A percentile compares a stretch with the other conserved stretches of the same genome.
phyloP scores from a whole-genome alignment of 2,888 invertebrate genomes.

The Xylocampa areola region DNA sequence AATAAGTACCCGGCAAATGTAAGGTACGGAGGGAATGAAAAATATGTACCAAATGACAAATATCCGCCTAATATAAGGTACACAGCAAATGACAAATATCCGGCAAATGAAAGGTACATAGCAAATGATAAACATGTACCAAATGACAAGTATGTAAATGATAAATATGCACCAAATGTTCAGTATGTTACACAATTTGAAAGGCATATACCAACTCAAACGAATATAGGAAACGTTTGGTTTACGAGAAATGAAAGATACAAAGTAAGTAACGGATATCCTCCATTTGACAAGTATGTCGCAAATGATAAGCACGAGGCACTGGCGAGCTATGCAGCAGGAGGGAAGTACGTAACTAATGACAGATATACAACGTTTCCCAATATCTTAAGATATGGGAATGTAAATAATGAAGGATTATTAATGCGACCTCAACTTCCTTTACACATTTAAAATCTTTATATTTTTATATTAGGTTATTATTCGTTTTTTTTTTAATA shows the following conservation, averaged over 20 bases:
- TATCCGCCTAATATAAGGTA: too few relatives aligned
- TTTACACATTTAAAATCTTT: slow-evolving; percentile 1
- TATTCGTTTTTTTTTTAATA: background rate
- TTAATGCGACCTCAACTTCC: slow-evolving; percentile 6
- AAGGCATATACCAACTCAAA: background rate
- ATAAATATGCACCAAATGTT: background rate
- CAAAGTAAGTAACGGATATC: too few relatives aligned
- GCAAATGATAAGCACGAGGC: too few relatives aligned
- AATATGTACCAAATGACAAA: background rate
- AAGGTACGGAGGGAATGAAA: background rate
- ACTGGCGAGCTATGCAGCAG: too few relatives aligned
- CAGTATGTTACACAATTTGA: too few relatives aligned
- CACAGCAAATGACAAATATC: background rate
- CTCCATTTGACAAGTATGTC: too few relatives aligned
- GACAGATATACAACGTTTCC: too few relatives aligned
- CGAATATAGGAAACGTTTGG: too few relatives aligned
- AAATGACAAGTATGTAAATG: slow-evolving; percentile 5
- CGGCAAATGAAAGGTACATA: background rate
- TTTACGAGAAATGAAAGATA: too few relatives aligned
- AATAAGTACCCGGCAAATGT: background rate
- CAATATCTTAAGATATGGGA: too few relatives aligned
- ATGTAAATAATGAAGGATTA: background rate
- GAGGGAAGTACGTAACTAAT: too few relatives aligned
- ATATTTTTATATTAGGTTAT: background rate
- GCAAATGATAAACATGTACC: background rate